Evolutionary conservation across 2,888 invertebrate genomes (phyloP), one percentile per base, ranked within the genome.

Genomic region (Theodoxus fluviatilis): DNA sequence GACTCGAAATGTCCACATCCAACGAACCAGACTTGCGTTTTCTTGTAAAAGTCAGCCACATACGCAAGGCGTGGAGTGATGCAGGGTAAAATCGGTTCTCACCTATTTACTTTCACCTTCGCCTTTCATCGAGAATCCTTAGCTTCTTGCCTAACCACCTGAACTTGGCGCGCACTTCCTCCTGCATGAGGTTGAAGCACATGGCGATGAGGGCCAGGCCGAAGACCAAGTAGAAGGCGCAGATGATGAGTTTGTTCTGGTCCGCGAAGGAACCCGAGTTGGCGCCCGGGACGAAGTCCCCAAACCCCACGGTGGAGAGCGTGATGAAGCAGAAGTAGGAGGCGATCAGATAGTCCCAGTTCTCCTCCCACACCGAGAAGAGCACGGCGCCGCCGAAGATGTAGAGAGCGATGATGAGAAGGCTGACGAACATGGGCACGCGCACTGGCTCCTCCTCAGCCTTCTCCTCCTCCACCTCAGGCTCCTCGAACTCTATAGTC

Each of bases 301-400:
- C 88, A 73, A 87, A 88, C 0, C 88, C 88, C 22, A 88, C 86
- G 37, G 88, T 88, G 69, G 86, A 85, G 47, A 88, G 77, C 2
- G 88, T 88, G 75, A 88, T 84, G 76, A 88, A 88, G 71, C 87
- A 87, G 80, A 88, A 88, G 76, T 88, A 88, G 66, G 88, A 88
- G 68, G 96, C 96, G 80, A 97, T 96, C 74, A 98, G 89, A 84
- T 93, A 92, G 80, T 93, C 92, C 98, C 98, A 98, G 43, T 92
- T 91, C 35, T 77, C 75, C 69, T 98, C 97, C 95, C 96, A 98
- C 83, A 92, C 89, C 1, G 93, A 92, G 88, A 98, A 98, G 55
- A 98, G 90, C 83, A 94, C 89, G 0, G 97, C 96, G n/a, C 98
- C 98, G 68, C 94, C 94, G 82, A 94, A 91, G 72, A 95, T 92